phyloP scores from a whole-genome alignment of 2,797 vertebrate genomes.

The Clamator glandarius region DNA sequence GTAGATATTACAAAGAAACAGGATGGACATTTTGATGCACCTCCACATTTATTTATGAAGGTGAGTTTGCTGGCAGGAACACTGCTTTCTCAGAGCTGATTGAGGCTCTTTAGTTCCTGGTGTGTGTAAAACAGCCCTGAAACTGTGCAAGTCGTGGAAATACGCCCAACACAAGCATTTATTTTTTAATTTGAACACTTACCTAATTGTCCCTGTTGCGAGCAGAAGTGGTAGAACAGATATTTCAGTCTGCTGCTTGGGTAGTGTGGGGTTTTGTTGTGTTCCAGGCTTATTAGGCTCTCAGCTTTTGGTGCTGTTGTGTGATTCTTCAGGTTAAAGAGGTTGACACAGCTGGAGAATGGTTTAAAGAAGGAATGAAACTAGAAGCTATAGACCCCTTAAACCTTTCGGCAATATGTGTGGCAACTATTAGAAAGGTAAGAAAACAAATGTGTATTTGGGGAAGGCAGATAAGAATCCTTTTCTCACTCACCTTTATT shows the following conservation, averaged over 20 bases:
- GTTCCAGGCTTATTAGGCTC: not conserved
- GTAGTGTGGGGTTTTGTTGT: not conserved
- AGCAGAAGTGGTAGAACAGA: not conserved
- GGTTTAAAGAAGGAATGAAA: constrained; percentile 99
- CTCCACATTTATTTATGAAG: constrained; percentile 91
- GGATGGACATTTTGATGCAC: constrained; percentile 92
- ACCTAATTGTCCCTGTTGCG: not conserved
- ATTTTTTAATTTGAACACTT: not conserved
- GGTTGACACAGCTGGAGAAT: constrained; percentile 92
- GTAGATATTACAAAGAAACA: constrained; percentile 94
- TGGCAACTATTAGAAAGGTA: constrained; percentile 98
- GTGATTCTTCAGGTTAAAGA: constrained; percentile 88
- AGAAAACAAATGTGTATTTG: constrained; percentile 12
- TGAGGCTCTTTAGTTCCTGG: not conserved
- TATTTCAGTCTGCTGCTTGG: not conserved
- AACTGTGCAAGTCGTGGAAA: not conserved
- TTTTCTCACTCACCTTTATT: not conserved
- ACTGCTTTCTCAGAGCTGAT: constrained; percentile 20
- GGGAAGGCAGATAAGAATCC: not conserved
- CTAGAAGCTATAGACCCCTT: constrained; percentile 98
- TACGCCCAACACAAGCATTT: not conserved
- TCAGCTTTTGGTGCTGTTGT: constrained; percentile 36
- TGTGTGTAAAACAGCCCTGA: not conserved
- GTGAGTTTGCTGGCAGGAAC: constrained; percentile 76
- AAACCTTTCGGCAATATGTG: constrained; percentile 99